Base-by-base conservation (phyloP, 2,797 vertebrate species). In the Sebastes taczanowskii region DNA sequence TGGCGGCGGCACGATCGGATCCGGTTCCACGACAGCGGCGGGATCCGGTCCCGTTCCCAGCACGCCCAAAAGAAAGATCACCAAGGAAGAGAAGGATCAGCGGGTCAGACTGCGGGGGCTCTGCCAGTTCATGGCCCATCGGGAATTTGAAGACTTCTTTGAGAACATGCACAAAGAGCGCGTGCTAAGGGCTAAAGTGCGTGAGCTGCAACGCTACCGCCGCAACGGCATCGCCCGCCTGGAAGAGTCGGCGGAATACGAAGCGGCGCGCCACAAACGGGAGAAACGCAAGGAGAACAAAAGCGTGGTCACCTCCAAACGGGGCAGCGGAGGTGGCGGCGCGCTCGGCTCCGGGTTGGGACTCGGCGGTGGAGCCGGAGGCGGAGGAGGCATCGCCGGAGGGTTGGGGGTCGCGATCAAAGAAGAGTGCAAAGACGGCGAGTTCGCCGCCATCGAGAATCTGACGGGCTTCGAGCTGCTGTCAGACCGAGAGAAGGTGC, bases 141-240 rank as follows among this genome's bases (percentile, higher is more conserved):
- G 97, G 49, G 98, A 99, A 88, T 96, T 98, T 1, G 99, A 99
- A 32, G 99, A 99, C 70, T 97, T 99, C 79, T 99, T 99, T 1
- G 98, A 99, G 90, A 99, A 97, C 91, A 97, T 98, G 95, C 97
- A 99, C 83, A 99, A 98, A 74, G 99, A 99, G 85, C 97, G 97
- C 6, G 58, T 96, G 80, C 95, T 99, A 16, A 94, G 98, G 18
- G 96, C 97, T 2, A 99, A 99, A 86, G 98, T 99, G 63, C 95
- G 99, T 0, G 98, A 99, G 87, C 96, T 99, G 83, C 99, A 99
- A 89, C 94, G 99, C 6, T 99, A 98, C 71, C 97, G 98, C 2
- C 96, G 98, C 16, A 99, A 98, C 0, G 99, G 99, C 68, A 98
- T 99, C 92, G 95, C 96, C 11, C 97, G 96, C 64, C 95, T 99